These are phyloP conservation scores for Microtus oregoni DNA, from an alignment of 2,113 vertebrate species.

Conservation along the genomic window DNA sequence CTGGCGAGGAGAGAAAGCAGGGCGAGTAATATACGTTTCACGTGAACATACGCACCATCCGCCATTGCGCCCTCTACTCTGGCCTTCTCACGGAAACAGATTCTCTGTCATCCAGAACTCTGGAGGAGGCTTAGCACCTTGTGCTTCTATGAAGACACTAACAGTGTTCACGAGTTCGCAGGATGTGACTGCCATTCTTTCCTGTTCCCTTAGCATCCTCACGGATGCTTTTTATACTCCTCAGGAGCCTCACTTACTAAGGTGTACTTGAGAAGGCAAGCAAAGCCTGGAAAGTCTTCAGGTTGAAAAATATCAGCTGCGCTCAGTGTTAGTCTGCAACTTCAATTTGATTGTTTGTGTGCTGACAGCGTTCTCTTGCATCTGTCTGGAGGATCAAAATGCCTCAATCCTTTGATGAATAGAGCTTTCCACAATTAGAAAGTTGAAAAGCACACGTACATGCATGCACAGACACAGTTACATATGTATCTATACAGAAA, in stretches of 20 bases:
- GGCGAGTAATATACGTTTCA: not conserved
- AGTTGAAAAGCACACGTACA: not conserved
- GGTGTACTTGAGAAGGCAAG: conserved; percentile 32
- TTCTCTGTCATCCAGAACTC: conserved; percentile 16
- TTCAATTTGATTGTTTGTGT: conserved; percentile 27
- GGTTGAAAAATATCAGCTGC: conserved; percentile 17
- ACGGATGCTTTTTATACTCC: conserved; percentile 30
- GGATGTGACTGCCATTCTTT: conserved; percentile 24
- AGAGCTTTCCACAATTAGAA: not conserved
- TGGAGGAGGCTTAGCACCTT: conserved; percentile 56
- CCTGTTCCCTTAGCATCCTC: conserved; percentile 62
- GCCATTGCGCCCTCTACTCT: not conserved
- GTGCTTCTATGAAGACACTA: not conserved
- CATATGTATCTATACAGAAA: not conserved
- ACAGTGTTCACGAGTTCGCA: conserved; percentile 17
- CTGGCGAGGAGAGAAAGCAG: not conserved
- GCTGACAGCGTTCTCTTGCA: not conserved
- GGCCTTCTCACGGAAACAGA: not conserved
- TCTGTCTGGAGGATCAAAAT: not conserved
- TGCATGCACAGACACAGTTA: not conserved
- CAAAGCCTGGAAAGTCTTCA: conserved; percentile 38
- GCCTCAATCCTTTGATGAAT: not conserved
- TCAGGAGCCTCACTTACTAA: conserved; percentile 31
- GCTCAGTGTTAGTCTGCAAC: not conserved
- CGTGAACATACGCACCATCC: not conserved